Base-by-base conservation (phyloP, 2,113 vertebrate species). In the Catharus bicknelli region DNA sequence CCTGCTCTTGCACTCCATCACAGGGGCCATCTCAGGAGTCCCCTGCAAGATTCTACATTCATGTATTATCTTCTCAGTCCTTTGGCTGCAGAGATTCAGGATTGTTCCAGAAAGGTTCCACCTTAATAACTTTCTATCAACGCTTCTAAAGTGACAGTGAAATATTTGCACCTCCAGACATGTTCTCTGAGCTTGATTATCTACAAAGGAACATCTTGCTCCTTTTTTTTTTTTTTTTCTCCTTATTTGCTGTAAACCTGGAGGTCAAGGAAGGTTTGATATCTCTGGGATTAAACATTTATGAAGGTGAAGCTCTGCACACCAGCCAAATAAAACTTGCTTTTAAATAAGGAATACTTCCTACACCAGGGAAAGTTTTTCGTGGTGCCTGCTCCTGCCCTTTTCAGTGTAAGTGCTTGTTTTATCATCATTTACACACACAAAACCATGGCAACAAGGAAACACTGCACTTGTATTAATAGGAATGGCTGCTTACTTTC, bases 331-430 rank as follows among this genome's bases (percentile, higher is more conserved):
- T 67, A 82, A 89, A 94, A 83, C 45, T 86, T 81, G 78, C 43
- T 90, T 89, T 93, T 86, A 93, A 88, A 58, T 85, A 78, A 95
- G 86, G 88, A 95, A 90, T 75, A 77, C 81, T 92, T 78, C 57
- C 53, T 90, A 55, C 50, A 80, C 30, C 20, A 73, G 53, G 86
- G 73, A 81, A 89, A 90, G 17, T 34, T 90, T 58, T 32, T 38
- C 5, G 2, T 23, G 11, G 36, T 89, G 54, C 53, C 59, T 91
- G 55, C 59, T 94, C 58, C 73, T 69, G 61, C 12, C 83, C 67
- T 78, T 57, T 27, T 40, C 43, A 67, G 3, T 6, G 7, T n/a
- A 20, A 63, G 8, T 48, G 19, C 34, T 45, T 87, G 45, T 80
- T 94, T 90, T 83, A 79, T 58, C 75, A 80, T 79, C 43, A 34